These are phyloP conservation scores for Caloenas nicobarica DNA, from an alignment of 2,113 vertebrate genomes.

Conservation along the genomic window DNA sequence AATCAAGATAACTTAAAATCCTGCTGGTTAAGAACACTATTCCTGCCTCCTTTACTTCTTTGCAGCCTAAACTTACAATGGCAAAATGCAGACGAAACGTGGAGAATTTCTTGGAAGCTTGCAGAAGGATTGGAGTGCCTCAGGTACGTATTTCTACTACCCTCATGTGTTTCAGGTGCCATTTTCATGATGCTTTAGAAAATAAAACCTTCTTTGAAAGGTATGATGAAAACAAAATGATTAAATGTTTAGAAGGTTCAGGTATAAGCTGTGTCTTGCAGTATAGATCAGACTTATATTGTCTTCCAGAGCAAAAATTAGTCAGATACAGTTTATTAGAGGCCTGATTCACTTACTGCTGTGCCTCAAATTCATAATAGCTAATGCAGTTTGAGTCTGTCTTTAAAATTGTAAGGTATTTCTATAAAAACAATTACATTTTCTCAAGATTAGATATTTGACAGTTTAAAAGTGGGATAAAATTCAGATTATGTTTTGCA, in stretches of 20 bases:
- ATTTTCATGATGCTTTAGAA: neutral
- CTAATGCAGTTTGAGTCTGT: neutral
- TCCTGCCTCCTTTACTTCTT: slow-evolving; percentile 2
- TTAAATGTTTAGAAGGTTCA: neutral
- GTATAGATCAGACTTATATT: neutral
- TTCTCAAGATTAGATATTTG: neutral
- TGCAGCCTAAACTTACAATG: slow-evolving; percentile 97
- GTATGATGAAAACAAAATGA: neutral
- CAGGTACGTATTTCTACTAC: slow-evolving; percentile 80
- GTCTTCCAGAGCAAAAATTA: neutral
- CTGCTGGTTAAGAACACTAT: neutral
- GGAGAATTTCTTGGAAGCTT: slow-evolving; percentile 98
- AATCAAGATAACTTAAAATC: neutral
- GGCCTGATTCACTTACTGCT: neutral
- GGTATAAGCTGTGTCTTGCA: neutral
- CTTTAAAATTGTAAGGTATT: neutral
- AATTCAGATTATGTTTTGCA: neutral
- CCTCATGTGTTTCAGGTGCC: neutral
- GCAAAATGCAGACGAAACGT: slow-evolving; percentile 97
- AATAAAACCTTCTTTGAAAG: neutral
- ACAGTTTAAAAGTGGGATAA: neutral
- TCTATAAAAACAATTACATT: neutral
- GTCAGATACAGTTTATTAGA: neutral
- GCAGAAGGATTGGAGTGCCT: slow-evolving; percentile 94
- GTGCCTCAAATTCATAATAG: neutral